A percentile compares a stretch with the other conserved stretches of the same genome.
Evolutionary conservation across 2,888 invertebrate genomes (phyloP).

Genomic region (Lycocerus yunnanus): DNA sequence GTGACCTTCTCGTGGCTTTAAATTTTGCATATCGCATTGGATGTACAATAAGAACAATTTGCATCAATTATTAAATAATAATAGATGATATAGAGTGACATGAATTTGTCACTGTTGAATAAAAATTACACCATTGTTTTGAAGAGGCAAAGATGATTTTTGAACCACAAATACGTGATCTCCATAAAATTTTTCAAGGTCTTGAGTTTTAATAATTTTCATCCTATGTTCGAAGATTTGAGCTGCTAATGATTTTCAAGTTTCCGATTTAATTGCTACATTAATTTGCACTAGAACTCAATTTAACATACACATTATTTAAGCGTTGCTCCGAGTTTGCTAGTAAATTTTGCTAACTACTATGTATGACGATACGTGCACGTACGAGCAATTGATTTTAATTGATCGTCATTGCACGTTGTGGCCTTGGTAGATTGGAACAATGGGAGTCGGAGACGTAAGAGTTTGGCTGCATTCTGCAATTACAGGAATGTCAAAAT

Average conservation of each 20-base stretch:
- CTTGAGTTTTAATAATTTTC: background rate
- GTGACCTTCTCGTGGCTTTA: background rate
- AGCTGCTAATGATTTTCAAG: background rate
- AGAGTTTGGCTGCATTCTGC: constrained; percentile 39
- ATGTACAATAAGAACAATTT: background rate
- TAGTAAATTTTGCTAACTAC: background rate
- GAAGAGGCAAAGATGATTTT: background rate
- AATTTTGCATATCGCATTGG: background rate
- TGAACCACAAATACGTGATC: background rate
- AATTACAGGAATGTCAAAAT: constrained; percentile 45
- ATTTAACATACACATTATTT: background rate
- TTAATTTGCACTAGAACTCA: background rate
- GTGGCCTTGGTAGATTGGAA: constrained; percentile 38
- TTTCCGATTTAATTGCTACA: background rate
- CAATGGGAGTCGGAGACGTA: constrained; percentile 39
- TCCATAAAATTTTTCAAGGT: background rate
- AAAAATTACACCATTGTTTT: background rate
- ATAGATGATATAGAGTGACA: background rate
- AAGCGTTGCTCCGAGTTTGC: background rate
- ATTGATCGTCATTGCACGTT: constrained; percentile 39
- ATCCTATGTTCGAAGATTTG: background rate
- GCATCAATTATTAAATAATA: background rate
- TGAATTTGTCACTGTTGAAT: background rate
- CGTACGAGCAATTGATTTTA: constrained; percentile 36
- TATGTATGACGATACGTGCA: constrained; percentile 18